Evolutionary conservation across 2,888 invertebrate genomes (phyloP), one percentile per base, ranked within the genome.

Genomic region (Zootermopsis nevadensis): DNA sequence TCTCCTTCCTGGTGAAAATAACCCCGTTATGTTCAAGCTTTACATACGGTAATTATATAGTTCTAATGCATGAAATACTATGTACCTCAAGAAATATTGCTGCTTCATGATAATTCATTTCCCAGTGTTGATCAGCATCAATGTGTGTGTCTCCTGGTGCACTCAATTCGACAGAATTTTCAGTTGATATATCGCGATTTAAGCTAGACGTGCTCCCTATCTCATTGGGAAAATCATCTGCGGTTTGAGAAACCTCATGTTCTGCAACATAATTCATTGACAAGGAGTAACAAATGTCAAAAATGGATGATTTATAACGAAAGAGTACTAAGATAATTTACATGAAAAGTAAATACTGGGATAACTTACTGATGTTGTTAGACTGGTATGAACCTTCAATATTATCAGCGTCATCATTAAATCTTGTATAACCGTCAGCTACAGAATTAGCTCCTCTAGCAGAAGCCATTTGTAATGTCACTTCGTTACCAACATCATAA

Each of bases 81-180:
- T 19, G 19, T 90, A 95, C 95, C 92, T 96, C 95, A 87, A 97
- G 91, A 90, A 95, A 97, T 87, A 97, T 97, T 79, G 97, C 95
- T 27, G 97, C 96, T 88, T 97, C 96, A 87, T 96, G 96, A 88
- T 96, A 97, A 89, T 97, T 97, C 94, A 96, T 95, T 89, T 96
- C 94, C 96, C 96, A 97, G 86, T 94, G 94, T 84, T 89, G 87
- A 79, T 89, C 89, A 7, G 88, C 87, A 83, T 90, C 89, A 79
- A 88, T 8, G 31, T 72, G 79, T 15, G 38, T 77, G 33, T 85
- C 86, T 6, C 84, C 85, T 19, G 84, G 74, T 31, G 48, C 55
- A 30, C 74, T 82, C 24, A 85, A 79, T 76, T 85, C 85, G 6
- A 85, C 84, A 53, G 82, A 79, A 85, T 88, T 89, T 85, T 90